Conservation (phyloP, 2,797 vertebrate species). For the Strix occidentalis region DNA sequence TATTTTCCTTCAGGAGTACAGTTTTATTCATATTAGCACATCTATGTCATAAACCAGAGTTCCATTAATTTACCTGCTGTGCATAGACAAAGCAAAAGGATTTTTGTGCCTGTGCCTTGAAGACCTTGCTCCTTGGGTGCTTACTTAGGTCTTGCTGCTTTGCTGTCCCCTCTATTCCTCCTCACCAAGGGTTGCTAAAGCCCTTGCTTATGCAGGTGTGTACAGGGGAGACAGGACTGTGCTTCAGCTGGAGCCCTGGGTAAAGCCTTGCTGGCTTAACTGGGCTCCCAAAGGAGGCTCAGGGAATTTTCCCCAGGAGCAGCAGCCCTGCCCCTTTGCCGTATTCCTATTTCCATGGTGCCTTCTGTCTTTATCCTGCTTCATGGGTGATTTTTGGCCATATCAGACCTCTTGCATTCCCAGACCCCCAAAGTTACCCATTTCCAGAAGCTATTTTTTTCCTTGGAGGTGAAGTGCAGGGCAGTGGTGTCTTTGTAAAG, state of each 20-base stretch:
- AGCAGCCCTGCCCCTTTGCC: not conserved
- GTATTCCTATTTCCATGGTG: not conserved
- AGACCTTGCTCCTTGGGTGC: not conserved
- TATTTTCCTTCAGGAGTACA: not conserved
- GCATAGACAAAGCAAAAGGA: too few species aligned
- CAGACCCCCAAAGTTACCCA: not conserved
- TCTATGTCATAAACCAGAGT: too few species aligned
- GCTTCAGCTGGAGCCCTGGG: not conserved
- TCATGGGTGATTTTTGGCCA: fast-evolving
- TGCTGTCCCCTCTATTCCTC: not conserved
- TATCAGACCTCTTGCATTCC: not conserved
- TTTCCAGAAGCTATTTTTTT: not conserved
- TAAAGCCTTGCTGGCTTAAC: not conserved
- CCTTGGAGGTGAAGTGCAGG: not conserved
- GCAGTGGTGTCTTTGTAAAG: not conserved
- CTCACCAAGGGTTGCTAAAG: not conserved
- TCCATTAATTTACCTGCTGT: not conserved
- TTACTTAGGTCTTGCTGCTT: not conserved
- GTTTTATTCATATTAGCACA: not conserved
- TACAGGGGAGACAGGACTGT: not conserved
- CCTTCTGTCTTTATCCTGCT: not conserved
- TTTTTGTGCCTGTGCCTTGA: not conserved
- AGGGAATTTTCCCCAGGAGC: not conserved
- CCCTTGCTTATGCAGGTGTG: not conserved
- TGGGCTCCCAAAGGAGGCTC: not conserved